Conservation (phyloP, 2,797 vertebrate species). For the Cuniculus paca region DNA sequence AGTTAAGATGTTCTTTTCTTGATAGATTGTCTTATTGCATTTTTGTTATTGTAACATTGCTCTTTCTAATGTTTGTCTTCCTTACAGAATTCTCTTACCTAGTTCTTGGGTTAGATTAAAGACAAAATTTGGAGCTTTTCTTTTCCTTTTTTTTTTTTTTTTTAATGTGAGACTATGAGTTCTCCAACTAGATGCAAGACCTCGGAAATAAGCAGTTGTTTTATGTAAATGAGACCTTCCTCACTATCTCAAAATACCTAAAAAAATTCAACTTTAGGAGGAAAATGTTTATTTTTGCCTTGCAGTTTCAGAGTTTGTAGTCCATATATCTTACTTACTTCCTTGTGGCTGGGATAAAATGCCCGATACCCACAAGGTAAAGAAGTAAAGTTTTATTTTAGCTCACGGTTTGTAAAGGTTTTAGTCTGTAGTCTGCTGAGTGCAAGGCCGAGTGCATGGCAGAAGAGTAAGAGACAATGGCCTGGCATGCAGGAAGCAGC, state of each 20-base stretch:
- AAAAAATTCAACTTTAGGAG: not conserved
- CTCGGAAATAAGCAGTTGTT: not conserved
- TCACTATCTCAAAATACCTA: too few relatives aligned
- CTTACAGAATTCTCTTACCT: not conserved
- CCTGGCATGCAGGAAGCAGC: not conserved
- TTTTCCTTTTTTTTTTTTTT: not conserved
- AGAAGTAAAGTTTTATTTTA: not conserved
- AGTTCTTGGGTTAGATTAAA: not conserved
- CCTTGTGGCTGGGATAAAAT: not conserved
- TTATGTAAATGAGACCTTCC: not conserved
- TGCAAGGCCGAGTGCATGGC: not conserved
- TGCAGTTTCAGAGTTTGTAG: not conserved
- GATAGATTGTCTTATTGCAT: not conserved
- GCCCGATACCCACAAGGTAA: not conserved
- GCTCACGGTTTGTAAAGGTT: too few relatives aligned
- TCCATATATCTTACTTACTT: not conserved
- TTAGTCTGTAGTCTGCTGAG: rapidly evolving
- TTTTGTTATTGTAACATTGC: not conserved
- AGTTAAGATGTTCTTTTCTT: not conserved
- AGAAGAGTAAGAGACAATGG: not conserved
- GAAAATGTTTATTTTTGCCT: not conserved
- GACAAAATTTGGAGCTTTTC: not conserved
- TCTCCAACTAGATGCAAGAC: not conserved
- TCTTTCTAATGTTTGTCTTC: not conserved
- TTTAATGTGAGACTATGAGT: not conserved